Evolutionary conservation across 2,888 invertebrate genomes (phyloP), one percentile per base, ranked within the genome.

Genomic region (Drosophila prostipennis): DNA sequence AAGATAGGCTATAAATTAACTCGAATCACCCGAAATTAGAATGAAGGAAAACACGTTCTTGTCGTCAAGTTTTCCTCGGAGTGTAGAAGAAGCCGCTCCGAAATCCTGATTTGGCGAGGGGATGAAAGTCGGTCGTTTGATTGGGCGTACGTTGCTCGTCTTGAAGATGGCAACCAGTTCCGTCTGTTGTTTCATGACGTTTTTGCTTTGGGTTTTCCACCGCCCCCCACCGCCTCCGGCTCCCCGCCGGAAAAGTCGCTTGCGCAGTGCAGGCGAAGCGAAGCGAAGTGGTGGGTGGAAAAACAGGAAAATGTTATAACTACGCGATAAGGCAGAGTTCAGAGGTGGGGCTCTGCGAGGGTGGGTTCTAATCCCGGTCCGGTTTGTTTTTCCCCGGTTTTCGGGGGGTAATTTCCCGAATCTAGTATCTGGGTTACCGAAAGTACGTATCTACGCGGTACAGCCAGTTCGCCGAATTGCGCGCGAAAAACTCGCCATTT

Each of bases 101-200:
- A 72, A 78, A 56, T 77, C 61, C 36, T 54, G 51, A 40, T 32
- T 19, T 46, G 46, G 14, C 14, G 76, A 83, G 72, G 88, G 82
- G 88, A 80, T 82, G 86, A 87, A 85, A 79, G 69, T 77, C 75
- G 58, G 70, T 69, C 72, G 72, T 34, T 71, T 53, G 71, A 40
- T 67, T 81, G 71, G 84, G 78, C 68, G 78, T 72, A 72, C 78
- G 55, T 58, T 54, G 69, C 71, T 79, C 70, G 69, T 82, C 86
- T 87, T 82, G 63, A 82, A 87, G 83, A 82, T 85, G 78, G 83
- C 83, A 85, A 82, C 86, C 78, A 77, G 72, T 60, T 58, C 10
- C 49, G 60, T 55, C 65, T 54, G 72, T 72, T 68, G 56, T 65
- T 68, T 69, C 16, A 46, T 69, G 42, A 39, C 56, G 39, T 69